phyloP scores from a whole-genome alignment of 1,140 invertebrate genomes.

The Ceratina calcarata region DNA sequence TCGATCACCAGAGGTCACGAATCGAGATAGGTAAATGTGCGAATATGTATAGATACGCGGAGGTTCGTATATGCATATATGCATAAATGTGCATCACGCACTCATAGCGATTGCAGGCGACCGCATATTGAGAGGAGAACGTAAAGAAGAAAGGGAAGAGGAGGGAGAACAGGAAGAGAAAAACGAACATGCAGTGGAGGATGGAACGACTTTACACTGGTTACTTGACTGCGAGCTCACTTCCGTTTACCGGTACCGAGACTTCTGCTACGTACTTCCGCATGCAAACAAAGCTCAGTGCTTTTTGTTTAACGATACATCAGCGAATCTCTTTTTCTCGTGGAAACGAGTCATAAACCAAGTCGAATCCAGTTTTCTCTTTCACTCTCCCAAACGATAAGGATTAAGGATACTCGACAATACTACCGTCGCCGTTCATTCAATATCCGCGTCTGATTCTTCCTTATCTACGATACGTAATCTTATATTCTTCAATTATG shows the following conservation, averaged over 20 bases:
- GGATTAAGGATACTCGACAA: too few species aligned
- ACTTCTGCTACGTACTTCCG: constrained; percentile 44
- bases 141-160: constrained; percentile 1
- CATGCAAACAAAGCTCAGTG: constrained; percentile 51
- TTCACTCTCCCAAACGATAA: too few species aligned
- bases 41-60: constrained; percentile 34
- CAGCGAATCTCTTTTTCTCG: too few species aligned
- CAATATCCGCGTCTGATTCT: neutral
- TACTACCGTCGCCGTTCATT: neutral
- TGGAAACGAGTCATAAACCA: too few species aligned
- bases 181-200: constrained; percentile 35
- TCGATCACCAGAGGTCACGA: constrained; percentile 65
- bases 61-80: neutral
- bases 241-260: constrained; percentile 13
- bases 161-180: constrained; percentile 16
- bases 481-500: neutral
- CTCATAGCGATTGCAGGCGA: constrained; percentile 48
- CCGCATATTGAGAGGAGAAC: constrained; percentile 36
- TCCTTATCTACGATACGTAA: neutral
- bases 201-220: constrained; percentile 53
- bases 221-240: constrained; percentile 42
- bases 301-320: constrained; percentile 30
- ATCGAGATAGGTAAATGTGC: constrained; percentile 52
- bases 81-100: neutral
- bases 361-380: too few species aligned